Evolutionary conservation across 2,113 vertebrate species (phyloP).

Genomic region (Platysteira castanea): DNA sequence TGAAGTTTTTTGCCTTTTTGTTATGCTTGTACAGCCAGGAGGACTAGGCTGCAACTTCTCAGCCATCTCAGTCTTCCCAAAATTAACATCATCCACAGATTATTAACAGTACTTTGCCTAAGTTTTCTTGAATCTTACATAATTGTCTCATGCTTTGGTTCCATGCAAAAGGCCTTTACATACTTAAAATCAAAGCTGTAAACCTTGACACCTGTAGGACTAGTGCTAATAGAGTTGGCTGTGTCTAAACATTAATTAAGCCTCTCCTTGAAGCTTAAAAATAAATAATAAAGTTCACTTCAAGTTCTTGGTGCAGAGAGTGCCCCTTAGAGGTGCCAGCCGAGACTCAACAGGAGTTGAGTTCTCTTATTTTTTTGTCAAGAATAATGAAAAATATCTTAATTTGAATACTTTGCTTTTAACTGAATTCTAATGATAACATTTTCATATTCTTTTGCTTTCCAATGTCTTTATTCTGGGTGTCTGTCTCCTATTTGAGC

Average conservation of each 20-base stretch:
- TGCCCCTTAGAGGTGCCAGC: neutral
- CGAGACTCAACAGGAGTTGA: neutral
- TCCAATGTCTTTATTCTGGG: neutral
- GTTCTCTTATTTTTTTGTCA: neutral
- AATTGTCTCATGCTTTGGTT: neutral
- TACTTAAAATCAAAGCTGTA: neutral
- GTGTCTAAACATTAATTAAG: neutral
- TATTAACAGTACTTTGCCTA: neutral
- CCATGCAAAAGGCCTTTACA: neutral
- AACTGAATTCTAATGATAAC: neutral
- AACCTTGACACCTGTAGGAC: neutral
- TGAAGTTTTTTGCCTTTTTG: neutral
- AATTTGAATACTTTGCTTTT: neutral
- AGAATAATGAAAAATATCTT: neutral
- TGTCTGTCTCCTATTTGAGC: neutral
- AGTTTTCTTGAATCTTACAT: neutral
- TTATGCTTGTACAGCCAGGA: neutral
- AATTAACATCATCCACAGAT: neutral
- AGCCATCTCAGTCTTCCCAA: neutral
- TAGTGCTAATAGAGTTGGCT: neutral
- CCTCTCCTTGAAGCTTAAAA: neutral
- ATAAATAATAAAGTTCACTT: neutral
- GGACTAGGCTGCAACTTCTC: neutral
- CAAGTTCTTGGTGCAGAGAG: neutral
- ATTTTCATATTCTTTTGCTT: neutral